A percentile compares a stretch with the other conserved stretches of the same genome.
Conservation (phyloP, 1,140 invertebrate genomes). For the Trichomalopsis sarcophagae region DNA sequence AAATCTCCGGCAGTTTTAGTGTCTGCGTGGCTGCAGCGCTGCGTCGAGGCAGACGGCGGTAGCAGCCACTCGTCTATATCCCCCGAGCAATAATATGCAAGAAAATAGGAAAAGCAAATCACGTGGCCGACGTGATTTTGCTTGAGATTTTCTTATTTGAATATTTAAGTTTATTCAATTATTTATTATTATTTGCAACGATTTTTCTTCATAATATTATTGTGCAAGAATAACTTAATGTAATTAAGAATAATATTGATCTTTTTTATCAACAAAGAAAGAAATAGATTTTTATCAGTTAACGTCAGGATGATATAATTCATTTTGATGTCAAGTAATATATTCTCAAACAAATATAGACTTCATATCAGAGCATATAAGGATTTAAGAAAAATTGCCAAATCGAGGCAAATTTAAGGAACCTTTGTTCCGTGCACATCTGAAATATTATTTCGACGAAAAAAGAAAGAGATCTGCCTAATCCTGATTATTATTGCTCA, state of each 20-base stretch:
- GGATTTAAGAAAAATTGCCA: background rate
- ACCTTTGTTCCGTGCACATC: background rate
- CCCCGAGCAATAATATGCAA: slow-evolving; percentile 47
- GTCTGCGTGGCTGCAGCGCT: background rate
- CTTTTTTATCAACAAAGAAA: too few relatives aligned
- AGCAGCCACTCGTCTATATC: slow-evolving; percentile 26
- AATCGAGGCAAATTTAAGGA: slow-evolving; percentile 7
- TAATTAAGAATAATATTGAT: too few relatives aligned
- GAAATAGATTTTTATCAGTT: background rate
- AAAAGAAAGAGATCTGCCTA: background rate
- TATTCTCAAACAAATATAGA: background rate
- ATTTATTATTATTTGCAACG: slow-evolving; percentile 24
- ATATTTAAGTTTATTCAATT: slow-evolving; percentile 12
- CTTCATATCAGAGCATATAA: background rate
- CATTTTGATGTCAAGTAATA: background rate
- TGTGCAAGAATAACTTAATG: too few relatives aligned
- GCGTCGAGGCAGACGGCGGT: background rate
- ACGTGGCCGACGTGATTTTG: slow-evolving; percentile 32
- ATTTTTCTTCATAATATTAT: background rate
- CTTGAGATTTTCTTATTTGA: slow-evolving; percentile 29
- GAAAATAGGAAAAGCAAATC: slow-evolving; percentile 45
- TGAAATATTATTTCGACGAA: background rate
- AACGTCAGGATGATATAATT: background rate
- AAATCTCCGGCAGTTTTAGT: slow-evolving; percentile 53
- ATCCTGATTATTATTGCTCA: background rate